phyloP scores from a whole-genome alignment of 2,888 invertebrate genomes.

The Patella ulyssiponensis region DNA sequence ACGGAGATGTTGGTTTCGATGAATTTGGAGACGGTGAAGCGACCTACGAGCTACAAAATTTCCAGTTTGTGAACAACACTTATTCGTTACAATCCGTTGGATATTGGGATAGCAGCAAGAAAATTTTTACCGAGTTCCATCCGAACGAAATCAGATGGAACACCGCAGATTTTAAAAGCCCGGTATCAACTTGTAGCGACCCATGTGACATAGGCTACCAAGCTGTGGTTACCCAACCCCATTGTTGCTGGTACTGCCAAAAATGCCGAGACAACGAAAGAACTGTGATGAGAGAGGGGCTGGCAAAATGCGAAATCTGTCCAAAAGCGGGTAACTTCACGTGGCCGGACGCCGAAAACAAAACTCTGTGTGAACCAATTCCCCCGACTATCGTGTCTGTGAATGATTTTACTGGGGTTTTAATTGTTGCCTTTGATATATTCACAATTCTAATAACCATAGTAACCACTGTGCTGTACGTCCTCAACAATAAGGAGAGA shows the following conservation, averaged over 20 bases:
- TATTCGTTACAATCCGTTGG: constrained; percentile 28
- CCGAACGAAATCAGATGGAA: constrained; percentile 17
- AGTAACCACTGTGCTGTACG: constrained; percentile 34
- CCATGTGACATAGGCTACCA: constrained; percentile 43
- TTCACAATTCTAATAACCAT: constrained; percentile 32
- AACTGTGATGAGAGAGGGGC: constrained; percentile 25
- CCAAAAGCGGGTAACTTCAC: constrained; percentile 25
- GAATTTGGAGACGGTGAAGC: constrained; percentile 35
- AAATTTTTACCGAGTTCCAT: constrained; percentile 19
- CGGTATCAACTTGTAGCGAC: constrained; percentile 43
- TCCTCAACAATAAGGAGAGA: constrained; percentile 34
- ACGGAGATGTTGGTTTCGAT: constrained; percentile 38
- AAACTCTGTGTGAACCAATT: constrained; percentile 35
- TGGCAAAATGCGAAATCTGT: constrained; percentile 38
- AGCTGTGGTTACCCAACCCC: constrained; percentile 36
- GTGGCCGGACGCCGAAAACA: constrained; percentile 41
- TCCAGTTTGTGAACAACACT: constrained; percentile 15
- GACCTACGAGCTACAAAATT: constrained; percentile 32
- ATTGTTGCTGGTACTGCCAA: constrained; percentile 54
- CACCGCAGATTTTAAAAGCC: neutral
- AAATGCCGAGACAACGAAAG: constrained; percentile 44
- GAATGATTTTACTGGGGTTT: constrained; percentile 27
- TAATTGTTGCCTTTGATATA: constrained; percentile 24
- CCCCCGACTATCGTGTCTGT: constrained; percentile 24
- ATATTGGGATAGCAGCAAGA: constrained; percentile 31